Base-by-base conservation (phyloP, 2,888 invertebrate genomes). In the Netelia virgata region DNA sequence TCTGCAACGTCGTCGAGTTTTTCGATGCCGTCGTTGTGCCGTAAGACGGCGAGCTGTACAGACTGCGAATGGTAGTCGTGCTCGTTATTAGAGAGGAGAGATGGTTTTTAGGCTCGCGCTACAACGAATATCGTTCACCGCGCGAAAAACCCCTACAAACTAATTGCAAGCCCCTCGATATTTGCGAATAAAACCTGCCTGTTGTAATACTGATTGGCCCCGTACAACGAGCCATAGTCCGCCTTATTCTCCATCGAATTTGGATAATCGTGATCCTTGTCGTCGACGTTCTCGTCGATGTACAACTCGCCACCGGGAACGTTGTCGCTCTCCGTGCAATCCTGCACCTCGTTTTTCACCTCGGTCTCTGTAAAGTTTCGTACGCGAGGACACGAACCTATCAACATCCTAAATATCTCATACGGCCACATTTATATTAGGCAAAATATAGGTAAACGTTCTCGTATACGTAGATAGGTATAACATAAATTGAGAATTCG, bases 261-360 rank as follows among this genome's bases (percentile, higher is more conserved):
- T 8, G 92, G 90, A 89, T 92, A 93, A 41, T 93, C 93, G 61
- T 91, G 91, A 43, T 93, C 93, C 88, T 93, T 93, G 78, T 93
- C 93, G 73, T 93, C 93, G 20, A 92, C 91, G 87, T 91, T 93
- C 83, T 93, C 93, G 82, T 93, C 93, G 83, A 93, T 93, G 85
- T 93, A 93, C 36, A 93, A 85, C 79, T 93, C 93, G 28, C 92
- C 91, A n/a, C 92, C 89, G 6, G 92, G 92, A 9, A 93, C 92
- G 85, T 91, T 92, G 43, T 93, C 93, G 74, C 87, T 92, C 80
- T 93, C 93, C n/a, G 93, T 88, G 78, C 93, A 92, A 68, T 93
- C 93, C 83, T 93, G 93, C 47, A 93, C 91, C 86, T 93, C 93
- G 87, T 93, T 93, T 82, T 93, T 93, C 81, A 93, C 93, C 88